phyloP scores from a whole-genome alignment of 2,113 vertebrate genomes.

The Sander vitreus region DNA sequence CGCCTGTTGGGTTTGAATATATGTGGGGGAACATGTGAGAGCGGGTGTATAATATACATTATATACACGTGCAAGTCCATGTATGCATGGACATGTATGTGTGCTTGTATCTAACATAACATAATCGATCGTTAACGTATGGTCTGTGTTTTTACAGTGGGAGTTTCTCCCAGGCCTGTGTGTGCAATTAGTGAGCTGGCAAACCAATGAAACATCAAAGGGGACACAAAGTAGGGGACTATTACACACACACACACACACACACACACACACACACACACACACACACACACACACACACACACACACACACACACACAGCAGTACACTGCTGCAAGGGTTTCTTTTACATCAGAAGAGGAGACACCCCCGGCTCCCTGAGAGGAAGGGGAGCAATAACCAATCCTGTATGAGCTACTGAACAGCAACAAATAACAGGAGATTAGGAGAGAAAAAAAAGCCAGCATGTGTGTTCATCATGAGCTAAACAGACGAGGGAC shows the following conservation, averaged over 20 bases:
- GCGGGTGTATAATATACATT: too few relatives aligned
- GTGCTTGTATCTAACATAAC: not conserved
- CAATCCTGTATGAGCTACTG: slow-evolving; percentile 60
- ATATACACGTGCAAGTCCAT: too few relatives aligned
- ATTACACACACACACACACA: slow-evolving; percentile 46
- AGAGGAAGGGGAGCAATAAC: slow-evolving; percentile 62
- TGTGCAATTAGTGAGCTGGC: slow-evolving; percentile 57
- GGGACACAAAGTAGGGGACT: slow-evolving; percentile 34
- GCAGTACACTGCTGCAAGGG: slow-evolving; percentile 62
- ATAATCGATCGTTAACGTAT: slow-evolving; percentile 41
- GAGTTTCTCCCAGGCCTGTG: slow-evolving; percentile 24
- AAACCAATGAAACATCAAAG: slow-evolving; percentile 63
- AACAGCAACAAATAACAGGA: slow-evolving; percentile 35
- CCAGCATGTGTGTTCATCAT: slow-evolving; percentile 35
- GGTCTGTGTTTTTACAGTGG: slow-evolving; percentile 36
- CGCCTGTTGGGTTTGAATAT: not conserved
- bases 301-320: not conserved
- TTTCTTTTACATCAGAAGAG: slow-evolving; percentile 72
- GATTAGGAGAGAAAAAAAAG: not conserved
- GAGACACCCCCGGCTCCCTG: slow-evolving; percentile 54
- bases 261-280: slow-evolving; percentile 43
- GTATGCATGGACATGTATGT: not conserved
- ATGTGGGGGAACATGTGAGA: not conserved
- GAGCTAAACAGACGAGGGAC: slow-evolving; percentile 6
- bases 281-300: slow-evolving; percentile 30